Evolutionary conservation across 2,113 vertebrate species (phyloP), one percentile per base, ranked within the genome.

Genomic region (Amphiprion percula): DNA sequence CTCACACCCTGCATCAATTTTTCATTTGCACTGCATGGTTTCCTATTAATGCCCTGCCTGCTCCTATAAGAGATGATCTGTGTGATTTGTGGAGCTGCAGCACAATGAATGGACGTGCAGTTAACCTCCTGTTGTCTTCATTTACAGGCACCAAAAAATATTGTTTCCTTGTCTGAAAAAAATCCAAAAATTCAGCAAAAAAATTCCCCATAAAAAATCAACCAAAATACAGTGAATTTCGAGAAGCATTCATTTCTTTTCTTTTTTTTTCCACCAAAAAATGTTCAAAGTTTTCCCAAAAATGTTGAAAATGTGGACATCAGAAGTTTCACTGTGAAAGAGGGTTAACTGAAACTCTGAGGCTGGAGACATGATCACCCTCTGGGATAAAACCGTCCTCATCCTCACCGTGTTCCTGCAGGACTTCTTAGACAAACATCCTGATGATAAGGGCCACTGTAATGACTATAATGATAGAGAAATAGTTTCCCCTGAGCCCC

Each of bases 381-480:
- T n/a, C 1, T 14, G 15, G 70, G 63, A 70, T 59, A 21, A 50
- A 10, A 19, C 28, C 21, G 58, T 44, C 68, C 47, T 41, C 19
- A 33, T 72, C 66, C 28, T 73, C 68, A 69, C 15, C 28, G 68
- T 50, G 44, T 73, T 54, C 64, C 68, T 41, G 70, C 71, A 74
- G 74, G 33, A 58, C 30, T 60, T 28, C 84, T 77, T 72, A 64
- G 59, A 86, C 88, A 92, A 92, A 93, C 91, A 92, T 90, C 90
- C 71, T 21, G 52, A 62, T 44, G 88, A 91, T 90, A 90, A 88
- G 73, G 47, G 30, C 23, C 5, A 3, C 14, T 46, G 56, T 90
- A 93, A 93, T 91, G 73, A 83, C 84, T 60, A 58, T 85, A 88
- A 87, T 91, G 86, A 87, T 58, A 49, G 80, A 67, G 83, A 91